Percentiles rank a stretch among this genome's conserved stretches.
These are phyloP conservation scores for Malurus alboscapulatus DNA, from an alignment of 2,113 vertebrate species.

Conservation along the genomic window DNA sequence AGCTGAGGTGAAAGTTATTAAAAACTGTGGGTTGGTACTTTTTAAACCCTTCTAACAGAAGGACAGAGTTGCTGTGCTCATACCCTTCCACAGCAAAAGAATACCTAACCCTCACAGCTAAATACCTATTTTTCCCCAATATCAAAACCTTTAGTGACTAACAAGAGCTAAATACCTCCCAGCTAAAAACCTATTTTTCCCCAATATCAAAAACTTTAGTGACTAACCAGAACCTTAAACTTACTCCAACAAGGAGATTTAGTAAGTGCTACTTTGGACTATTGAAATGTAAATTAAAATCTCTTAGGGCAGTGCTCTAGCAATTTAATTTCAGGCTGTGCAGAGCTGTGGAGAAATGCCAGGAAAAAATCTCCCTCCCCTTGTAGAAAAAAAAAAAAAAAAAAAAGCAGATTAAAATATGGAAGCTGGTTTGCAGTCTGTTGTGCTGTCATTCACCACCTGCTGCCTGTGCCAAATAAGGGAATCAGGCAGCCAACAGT, in stretches of 20 bases:
- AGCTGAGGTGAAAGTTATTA: not conserved
- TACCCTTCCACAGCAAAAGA: not conserved
- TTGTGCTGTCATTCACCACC: not conserved
- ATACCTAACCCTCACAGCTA: not conserved
- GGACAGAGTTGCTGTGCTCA: not conserved
- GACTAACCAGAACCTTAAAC: not conserved
- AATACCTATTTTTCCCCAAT: not conserved
- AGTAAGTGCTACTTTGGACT: not conserved
- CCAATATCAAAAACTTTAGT: not conserved
- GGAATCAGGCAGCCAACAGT: not conserved
- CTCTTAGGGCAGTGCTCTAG: not conserved
- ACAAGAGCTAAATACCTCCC: not conserved
- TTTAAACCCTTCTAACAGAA: not conserved
- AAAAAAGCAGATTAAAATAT: not conserved
- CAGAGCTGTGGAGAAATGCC: conserved; percentile 8
- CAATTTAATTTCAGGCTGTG: conserved; percentile 22
- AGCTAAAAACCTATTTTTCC: not conserved
- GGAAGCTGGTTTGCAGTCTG: not conserved
- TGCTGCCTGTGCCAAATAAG: not conserved
- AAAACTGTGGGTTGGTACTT: not conserved
- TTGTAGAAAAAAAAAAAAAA: not conserved
- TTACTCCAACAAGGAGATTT: not conserved
- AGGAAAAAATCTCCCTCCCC: not conserved
- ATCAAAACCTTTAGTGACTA: not conserved
- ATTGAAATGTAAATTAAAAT: conserved; percentile 48